A percentile compares a stretch with the other conserved stretches of the same genome.
These are phyloP conservation scores for Moxostoma hubbsi DNA, from an alignment of 2,797 vertebrate species.

Conservation along the genomic window DNA sequence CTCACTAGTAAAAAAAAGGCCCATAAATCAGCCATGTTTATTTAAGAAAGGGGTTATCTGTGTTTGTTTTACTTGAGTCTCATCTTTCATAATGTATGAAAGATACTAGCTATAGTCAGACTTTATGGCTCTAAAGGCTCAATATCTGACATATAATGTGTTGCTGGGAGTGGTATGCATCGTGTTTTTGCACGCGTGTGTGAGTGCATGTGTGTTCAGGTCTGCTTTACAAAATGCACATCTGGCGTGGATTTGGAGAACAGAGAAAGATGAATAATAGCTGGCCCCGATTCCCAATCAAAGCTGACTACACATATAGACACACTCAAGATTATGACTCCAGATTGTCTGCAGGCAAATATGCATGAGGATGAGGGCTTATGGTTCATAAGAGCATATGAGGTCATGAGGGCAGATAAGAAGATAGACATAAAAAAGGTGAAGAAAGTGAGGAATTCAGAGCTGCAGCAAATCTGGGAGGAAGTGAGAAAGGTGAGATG, in stretches of 20 bases:
- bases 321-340: not conserved
- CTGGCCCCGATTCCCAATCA: slow-evolving; percentile 40
- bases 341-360: slow-evolving; percentile 26
- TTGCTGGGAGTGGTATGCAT: not conserved
- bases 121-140: not conserved
- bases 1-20: no score
- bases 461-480: not conserved
- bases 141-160: not conserved
- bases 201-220: not conserved
- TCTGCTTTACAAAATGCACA: slow-evolving; percentile 27
- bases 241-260: slow-evolving; percentile 56
- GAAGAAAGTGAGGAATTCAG: not conserved
- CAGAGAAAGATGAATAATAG: slow-evolving; percentile 47
- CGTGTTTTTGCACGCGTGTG: not conserved
- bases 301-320: slow-evolving; percentile 24
- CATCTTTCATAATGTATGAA: not conserved
- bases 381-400: slow-evolving; percentile 7
- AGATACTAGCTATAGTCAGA: no score
- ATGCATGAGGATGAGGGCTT: slow-evolving; percentile 26
- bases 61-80: not conserved
- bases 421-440: not conserved
- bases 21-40: no score
- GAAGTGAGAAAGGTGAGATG: slow-evolving; percentile 4
- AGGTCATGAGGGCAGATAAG: slow-evolving; percentile 8
- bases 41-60: not conserved